phyloP scores from a whole-genome alignment of 2,797 vertebrate species.

The Eulemur rubriventer region DNA sequence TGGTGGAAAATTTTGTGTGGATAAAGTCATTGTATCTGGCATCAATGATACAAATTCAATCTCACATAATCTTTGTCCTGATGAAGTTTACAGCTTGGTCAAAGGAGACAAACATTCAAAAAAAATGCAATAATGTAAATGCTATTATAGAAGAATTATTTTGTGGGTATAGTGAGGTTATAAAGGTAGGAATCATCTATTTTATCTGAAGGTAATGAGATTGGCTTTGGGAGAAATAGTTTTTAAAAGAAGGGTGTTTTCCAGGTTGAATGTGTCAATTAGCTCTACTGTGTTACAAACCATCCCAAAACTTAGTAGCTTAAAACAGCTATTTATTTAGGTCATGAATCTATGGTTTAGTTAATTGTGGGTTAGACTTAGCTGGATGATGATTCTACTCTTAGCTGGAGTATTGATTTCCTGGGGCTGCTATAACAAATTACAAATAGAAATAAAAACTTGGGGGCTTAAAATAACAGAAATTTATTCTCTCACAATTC shows the following conservation, averaged over 20 bases:
- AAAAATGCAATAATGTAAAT: not conserved
- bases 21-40: not conserved
- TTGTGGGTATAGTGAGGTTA: not conserved
- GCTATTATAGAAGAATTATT: not conserved
- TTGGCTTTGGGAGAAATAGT: not conserved
- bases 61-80: not conserved
- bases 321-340: not conserved
- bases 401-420: not conserved
- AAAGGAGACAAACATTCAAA: not conserved
- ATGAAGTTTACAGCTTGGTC: not conserved
- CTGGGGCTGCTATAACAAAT: not conserved
- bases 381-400: not conserved
- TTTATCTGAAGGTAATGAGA: constrained; percentile 11
- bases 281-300: constrained; percentile 3
- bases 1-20: not conserved
- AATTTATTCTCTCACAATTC: not conserved
- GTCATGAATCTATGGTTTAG: not conserved
- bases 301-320: not conserved
- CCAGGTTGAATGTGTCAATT: not conserved
- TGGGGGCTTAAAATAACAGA: not conserved
- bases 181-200: not conserved
- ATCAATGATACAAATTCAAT: not conserved
- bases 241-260: not conserved
- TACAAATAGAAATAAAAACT: not conserved
- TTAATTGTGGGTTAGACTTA: not conserved